Evolutionary conservation across 2,888 invertebrate species (phyloP).

Genomic region (Hypsopygia costalis): DNA sequence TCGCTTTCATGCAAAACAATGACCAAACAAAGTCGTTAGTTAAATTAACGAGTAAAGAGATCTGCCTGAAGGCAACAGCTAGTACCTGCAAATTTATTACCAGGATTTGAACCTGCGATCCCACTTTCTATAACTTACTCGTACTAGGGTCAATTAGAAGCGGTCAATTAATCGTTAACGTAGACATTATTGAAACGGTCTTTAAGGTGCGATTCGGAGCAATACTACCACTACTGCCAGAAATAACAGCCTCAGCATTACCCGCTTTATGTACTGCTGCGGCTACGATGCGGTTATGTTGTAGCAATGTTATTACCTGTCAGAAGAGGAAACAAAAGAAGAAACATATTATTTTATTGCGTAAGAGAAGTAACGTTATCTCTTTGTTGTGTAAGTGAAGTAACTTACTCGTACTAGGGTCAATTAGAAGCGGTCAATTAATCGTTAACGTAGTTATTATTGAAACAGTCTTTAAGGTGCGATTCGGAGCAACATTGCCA

Average conservation of each 20-base stretch:
- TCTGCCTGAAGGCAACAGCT: background rate
- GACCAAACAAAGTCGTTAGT: background rate
- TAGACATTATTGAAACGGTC: constrained; percentile 3
- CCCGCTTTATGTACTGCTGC: no score
- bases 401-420: constrained; percentile 4
- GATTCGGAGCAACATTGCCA: no score
- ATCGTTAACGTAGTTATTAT: constrained; percentile 6
- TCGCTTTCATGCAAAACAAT: background rate
- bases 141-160: constrained; percentile 5
- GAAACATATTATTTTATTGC: no score
- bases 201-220: background rate
- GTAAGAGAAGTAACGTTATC: no score
- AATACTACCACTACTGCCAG: no score
- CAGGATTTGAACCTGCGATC: constrained; percentile 9
- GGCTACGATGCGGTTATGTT: no score
- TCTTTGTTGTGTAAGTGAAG: no score
- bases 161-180: constrained; percentile 10
- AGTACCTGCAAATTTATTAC: constrained; percentile 3
- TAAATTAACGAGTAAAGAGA: constrained; percentile 2
- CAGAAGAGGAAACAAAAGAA: no score
- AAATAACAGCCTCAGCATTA: no score
- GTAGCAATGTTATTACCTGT: no score
- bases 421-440: constrained; percentile 11
- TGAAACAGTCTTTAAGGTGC: background rate
- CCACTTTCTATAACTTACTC: constrained; percentile 7